Percentiles rank a stretch among this genome's conserved stretches.
phyloP scores from a whole-genome alignment of 2,113 vertebrate genomes.

The Astatotilapia flaviijosephi region DNA sequence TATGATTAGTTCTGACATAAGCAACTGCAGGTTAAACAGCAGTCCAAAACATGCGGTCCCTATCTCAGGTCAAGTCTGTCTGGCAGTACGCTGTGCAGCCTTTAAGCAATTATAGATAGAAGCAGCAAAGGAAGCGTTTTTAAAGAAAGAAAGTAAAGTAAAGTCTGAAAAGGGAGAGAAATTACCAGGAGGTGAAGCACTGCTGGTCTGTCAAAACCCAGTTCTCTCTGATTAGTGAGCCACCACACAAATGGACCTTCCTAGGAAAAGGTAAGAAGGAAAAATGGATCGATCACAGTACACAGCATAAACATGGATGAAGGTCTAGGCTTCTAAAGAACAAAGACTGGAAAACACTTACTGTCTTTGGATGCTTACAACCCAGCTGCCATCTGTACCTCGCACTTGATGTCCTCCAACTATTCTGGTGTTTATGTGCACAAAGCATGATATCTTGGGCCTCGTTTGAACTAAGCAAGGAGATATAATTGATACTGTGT shows the following conservation, averaged over 20 bases:
- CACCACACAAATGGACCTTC: constrained; percentile 89
- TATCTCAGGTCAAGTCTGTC: not conserved
- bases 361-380: constrained; percentile 93
- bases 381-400: constrained; percentile 87
- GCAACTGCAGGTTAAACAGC: not conserved
- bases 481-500: not conserved
- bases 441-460: constrained; percentile 64
- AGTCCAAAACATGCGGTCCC: not conserved
- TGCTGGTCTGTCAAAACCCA: constrained; percentile 94
- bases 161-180: not conserved
- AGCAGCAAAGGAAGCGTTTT: not conserved
- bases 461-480: not conserved
- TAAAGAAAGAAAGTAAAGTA: not conserved
- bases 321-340: not conserved
- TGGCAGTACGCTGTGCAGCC: not conserved
- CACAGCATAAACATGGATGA: not conserved
- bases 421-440: constrained; percentile 77
- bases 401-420: constrained; percentile 86
- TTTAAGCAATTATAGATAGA: not conserved
- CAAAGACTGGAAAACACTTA: constrained; percentile 52
- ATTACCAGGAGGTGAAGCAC: constrained; percentile 93
- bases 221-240: constrained; percentile 88
- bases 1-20: not conserved
- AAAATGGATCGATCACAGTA: not conserved
- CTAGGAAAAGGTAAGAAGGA: constrained; percentile 49